These are phyloP conservation scores for Pluvialis apricaria DNA, from an alignment of 2,113 vertebrate species.

Conservation along the genomic window DNA sequence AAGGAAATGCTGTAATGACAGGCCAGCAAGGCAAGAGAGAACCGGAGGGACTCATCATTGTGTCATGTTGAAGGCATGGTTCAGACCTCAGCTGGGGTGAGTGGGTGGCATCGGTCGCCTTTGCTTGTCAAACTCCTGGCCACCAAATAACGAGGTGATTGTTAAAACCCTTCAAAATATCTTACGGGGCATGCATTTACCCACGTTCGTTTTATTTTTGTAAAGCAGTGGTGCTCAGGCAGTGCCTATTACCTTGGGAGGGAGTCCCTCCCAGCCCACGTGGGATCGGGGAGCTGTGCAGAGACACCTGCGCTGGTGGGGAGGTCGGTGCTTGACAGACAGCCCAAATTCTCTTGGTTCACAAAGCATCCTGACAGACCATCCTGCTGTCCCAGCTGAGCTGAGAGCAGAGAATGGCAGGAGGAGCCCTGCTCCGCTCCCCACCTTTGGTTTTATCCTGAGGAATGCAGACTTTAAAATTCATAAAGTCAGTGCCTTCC, in stretches of 20 bases:
- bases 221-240: not conserved
- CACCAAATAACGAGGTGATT: not conserved
- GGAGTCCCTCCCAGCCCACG: not conserved
- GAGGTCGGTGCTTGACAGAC: accelerated
- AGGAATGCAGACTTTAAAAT: not conserved
- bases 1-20: not conserved
- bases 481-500: not conserved
- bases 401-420: not conserved
- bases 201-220: not conserved
- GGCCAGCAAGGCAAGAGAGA: not conserved
- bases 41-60: not conserved
- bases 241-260: not conserved
- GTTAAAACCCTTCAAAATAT: not conserved
- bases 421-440: not conserved
- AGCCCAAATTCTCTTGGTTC: not conserved
- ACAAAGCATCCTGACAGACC: not conserved
- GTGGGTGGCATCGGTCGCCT: not conserved
- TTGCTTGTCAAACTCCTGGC: not conserved
- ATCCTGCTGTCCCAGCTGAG: not conserved
- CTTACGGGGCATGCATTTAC: not conserved
- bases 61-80: not conserved
- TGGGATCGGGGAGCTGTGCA: accelerated
- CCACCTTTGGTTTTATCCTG: not conserved
- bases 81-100: not conserved
- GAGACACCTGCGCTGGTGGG: not conserved